phyloP scores from a whole-genome alignment of 2,797 vertebrate genomes.

The Sebastes wilsoni region DNA sequence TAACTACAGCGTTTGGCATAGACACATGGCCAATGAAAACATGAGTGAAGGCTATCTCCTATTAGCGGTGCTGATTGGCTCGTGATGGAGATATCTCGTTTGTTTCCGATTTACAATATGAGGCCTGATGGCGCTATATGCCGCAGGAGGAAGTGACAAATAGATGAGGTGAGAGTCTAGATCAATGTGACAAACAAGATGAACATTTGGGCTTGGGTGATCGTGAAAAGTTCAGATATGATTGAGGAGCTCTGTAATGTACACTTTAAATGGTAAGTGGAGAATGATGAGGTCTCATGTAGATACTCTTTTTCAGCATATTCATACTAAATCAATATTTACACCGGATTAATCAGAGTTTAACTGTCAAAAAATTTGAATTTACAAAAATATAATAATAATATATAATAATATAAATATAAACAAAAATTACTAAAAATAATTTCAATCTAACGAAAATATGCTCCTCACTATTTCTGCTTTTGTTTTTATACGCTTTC shows the following conservation, averaged over 20 bases:
- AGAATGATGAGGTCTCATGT: conserved; percentile 5
- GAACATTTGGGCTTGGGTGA: conserved; percentile 24
- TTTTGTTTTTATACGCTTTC: background rate
- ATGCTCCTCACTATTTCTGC: background rate
- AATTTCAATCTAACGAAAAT: background rate
- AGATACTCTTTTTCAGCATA: conserved; percentile 57
- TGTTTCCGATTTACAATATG: conserved; percentile 58
- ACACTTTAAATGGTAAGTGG: conserved; percentile 46
- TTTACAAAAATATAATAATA: no score
- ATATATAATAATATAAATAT: no score
- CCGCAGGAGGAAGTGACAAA: conserved; percentile 52
- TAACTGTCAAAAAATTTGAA: background rate
- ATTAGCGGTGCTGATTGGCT: conserved; percentile 72
- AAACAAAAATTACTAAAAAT: background rate
- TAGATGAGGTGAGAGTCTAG: conserved; percentile 32
- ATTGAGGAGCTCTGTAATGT: conserved; percentile 70
- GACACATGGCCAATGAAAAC: conserved; percentile 72
- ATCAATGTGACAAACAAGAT: conserved; percentile 47
- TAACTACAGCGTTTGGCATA: conserved; percentile 76
- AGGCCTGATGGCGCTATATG: conserved; percentile 56
- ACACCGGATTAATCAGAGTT: conserved; percentile 3
- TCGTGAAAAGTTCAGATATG: conserved; percentile 40
- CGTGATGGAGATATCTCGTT: conserved; percentile 63
- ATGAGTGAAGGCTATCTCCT: conserved; percentile 64
- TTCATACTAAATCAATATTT: conserved; percentile 74